Evolutionary conservation across 1,140 invertebrate genomes (phyloP).

Genomic region (Drosophila ficusphila): DNA sequence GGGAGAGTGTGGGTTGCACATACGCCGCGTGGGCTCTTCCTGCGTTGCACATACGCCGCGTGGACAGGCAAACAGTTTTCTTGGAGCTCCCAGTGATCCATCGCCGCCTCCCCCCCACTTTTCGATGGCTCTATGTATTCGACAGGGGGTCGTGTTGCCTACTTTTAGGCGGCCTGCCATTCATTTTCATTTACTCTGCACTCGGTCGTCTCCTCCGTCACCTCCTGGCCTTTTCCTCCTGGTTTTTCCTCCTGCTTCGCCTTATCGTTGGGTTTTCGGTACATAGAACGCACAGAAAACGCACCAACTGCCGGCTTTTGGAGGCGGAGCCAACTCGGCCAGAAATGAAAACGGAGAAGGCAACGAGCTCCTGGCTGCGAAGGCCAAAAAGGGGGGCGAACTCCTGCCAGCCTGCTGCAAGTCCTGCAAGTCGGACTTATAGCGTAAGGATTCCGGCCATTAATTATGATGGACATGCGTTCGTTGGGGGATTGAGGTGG

Average conservation of each 20-base stretch:
- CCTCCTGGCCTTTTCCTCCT: constrained; percentile 14
- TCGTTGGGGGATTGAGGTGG: neutral
- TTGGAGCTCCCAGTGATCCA: constrained; percentile 30
- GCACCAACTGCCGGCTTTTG: constrained; percentile 66
- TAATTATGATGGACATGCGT: constrained; percentile 70
- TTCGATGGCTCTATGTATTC: constrained; percentile 24
- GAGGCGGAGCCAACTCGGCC: constrained; percentile 67
- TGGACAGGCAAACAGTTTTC: constrained; percentile 36
- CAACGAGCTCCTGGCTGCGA: neutral
- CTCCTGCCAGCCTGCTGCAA: constrained; percentile 1
- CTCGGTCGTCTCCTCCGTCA: constrained; percentile 48
- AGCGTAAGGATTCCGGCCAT: constrained; percentile 59
- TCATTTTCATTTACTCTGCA: constrained; percentile 76
- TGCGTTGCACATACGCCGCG: constrained; percentile 56
- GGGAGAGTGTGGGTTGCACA: constrained; percentile 33
- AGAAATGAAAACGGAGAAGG: constrained; percentile 4
- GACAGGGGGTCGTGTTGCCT: constrained; percentile 49
- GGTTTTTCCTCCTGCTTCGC: constrained; percentile 37
- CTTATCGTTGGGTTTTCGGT: constrained; percentile 75
- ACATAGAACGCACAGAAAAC: constrained; percentile 66
- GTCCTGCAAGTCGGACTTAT: constrained; percentile 43
- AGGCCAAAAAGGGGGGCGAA: neutral
- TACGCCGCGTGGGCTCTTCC: constrained; percentile 42
- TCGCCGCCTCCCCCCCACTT: too few relatives aligned
- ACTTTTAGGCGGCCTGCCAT: constrained; percentile 75